Evolutionary conservation across 1,140 invertebrate genomes (phyloP), one percentile per base, ranked within the genome.

Genomic region (Pseudachorutes palmiensis): DNA sequence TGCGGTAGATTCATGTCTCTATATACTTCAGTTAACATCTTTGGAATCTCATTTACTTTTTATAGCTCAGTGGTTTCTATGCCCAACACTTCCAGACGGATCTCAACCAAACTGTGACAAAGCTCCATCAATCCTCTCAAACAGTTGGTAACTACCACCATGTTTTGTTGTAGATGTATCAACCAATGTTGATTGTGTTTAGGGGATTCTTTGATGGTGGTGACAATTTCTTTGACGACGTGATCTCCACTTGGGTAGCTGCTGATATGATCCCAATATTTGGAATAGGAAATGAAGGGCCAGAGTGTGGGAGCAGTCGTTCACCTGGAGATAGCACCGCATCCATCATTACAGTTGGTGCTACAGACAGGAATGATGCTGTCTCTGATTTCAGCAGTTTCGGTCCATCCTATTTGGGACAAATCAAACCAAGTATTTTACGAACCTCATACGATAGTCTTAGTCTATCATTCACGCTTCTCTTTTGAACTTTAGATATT

Each of bases 201-300:
- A 55, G 24, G 51, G 51, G 51, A 26, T 55, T 41, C 36, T 26
- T 19, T 5, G 36, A n/a, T n/a, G 41, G 36, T 24, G 63, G 63
- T 1, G 19, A 48, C 61, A 26, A n/a, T 36, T 69, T 65, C 41
- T 66, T 61, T 28, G 57, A 72, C 28, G 31, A 31, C 2, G 65
- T 70, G 2, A 62, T 70, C 24, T 29, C 9, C 33, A 48, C 55
- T n/a, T 72, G 64, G 62, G 36, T 49, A 2, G 64, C 63, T 1
- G 65, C 59, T 9, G 41, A 49, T 2, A 72, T 72, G 24, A 55
- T 65, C 2, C 71, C 71, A 2, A 22, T 72, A n/a, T 72, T 72
- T 31, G 55, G 65, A 28, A 41, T 45, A 2, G 71, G 71, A 33
- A 72, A 72, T 48, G 28, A 2, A 2, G 71, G 71, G 12, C 51